Evolutionary conservation across 2,113 vertebrate species (phyloP).

Genomic region (Odobenus rosmarus): DNA sequence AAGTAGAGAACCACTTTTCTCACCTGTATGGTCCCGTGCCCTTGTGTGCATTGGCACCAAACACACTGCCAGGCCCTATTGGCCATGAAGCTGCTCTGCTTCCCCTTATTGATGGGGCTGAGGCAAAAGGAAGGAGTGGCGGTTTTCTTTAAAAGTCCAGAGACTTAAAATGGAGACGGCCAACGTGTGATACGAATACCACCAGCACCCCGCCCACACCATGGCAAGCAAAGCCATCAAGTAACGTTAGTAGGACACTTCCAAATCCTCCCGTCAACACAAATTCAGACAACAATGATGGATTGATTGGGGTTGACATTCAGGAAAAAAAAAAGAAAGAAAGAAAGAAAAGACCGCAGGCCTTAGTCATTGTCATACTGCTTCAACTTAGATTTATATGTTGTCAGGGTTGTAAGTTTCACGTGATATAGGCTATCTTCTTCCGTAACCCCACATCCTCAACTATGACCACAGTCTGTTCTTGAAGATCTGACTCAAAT

Average conservation of each 20-base stretch:
- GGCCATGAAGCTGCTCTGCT: not conserved
- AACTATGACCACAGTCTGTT: not conserved
- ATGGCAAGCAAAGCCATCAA: rapidly evolving
- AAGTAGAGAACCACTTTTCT: not conserved
- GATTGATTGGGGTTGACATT: not conserved
- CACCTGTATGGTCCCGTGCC: not conserved
- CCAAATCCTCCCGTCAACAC: not conserved
- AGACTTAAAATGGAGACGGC: not conserved
- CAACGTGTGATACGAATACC: not conserved
- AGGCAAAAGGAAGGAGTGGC: not conserved
- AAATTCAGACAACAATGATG: not conserved
- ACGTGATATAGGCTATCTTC: not conserved
- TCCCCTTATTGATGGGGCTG: not conserved
- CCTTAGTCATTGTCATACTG: not conserved
- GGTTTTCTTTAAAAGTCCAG: not conserved
- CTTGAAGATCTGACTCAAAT: not conserved
- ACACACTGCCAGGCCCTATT: not conserved
- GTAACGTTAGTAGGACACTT: not conserved
- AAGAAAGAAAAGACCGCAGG: not conserved
- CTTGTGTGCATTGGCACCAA: not conserved
- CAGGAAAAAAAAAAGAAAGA: not conserved
- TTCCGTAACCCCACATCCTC: not conserved
- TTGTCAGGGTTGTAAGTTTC: not conserved
- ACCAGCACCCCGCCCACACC: not conserved
- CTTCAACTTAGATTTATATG: not conserved